Evolutionary conservation across 2,797 vertebrate genomes (phyloP).

Genomic region (Danio kyathit): DNA sequence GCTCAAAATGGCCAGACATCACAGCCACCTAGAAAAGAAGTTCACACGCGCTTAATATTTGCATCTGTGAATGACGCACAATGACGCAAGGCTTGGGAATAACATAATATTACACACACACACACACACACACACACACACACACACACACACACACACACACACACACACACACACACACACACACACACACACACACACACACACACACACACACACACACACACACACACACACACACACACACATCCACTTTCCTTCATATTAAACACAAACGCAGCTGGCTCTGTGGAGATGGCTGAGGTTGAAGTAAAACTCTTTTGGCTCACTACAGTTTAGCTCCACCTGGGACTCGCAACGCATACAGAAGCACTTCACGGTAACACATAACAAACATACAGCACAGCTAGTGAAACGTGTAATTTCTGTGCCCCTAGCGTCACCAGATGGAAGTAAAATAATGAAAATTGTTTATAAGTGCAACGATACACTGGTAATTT

Average conservation of each 20-base stretch:
- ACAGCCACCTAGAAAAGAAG: conserved; percentile 85
- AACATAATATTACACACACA: conserved; percentile 19
- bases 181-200: too few relatives aligned
- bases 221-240: too few relatives aligned
- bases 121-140: conserved; percentile 27
- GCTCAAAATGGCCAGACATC: conserved; percentile 92
- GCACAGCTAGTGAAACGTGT: neutral
- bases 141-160: too few relatives aligned
- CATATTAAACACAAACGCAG: conserved; percentile 22
- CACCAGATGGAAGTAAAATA: neutral
- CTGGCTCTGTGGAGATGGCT: conserved; percentile 33
- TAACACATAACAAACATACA: conserved; percentile 1
- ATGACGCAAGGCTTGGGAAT: conserved; percentile 21
- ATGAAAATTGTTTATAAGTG: neutral
- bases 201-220: too few relatives aligned
- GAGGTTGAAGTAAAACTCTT: conserved; percentile 32
- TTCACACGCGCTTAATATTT: neutral
- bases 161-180: too few relatives aligned
- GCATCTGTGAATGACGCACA: conserved; percentile 26
- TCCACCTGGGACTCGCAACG: conserved; percentile 27
- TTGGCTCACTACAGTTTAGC: conserved; percentile 3
- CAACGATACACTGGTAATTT: neutral
- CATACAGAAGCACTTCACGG: conserved; percentile 11
- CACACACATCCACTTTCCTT: conserved; percentile 25
- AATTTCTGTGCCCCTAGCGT: neutral